Evolutionary conservation across 2,113 vertebrate species (phyloP), one percentile per base, ranked within the genome.

Genomic region (Clarias macrocephalus): DNA sequence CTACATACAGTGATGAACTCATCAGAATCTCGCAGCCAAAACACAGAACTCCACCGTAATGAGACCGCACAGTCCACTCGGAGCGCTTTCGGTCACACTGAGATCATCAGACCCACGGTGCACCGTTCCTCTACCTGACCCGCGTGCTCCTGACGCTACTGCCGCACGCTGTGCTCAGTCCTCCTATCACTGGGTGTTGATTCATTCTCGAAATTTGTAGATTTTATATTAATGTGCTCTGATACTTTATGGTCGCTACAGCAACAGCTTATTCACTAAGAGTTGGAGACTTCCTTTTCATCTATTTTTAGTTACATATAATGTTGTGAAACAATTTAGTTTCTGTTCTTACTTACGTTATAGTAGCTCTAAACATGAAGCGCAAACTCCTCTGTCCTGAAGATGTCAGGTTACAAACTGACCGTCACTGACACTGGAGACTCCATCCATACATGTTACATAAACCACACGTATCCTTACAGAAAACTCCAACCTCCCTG

Each of bases 1-100:
- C 77, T 21, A 80, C 56, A 33, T 80, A 80, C n/a, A 80, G 54
- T 5, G 48, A 23, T 80, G 77, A 80, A 33, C 28, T 80, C n/a
- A 33, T 57, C 76, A 10, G 7, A 28, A 19, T 28, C 54, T 59
- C 3, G 54, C 7, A 9, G 54, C 54, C 77, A 33, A 33, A 80
- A 80, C 77, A 80, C 77, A 28, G 30, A 80, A 30, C 52, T 30
- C 25, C n/a, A 19, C 13, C 16, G 7, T 16, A 77, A 18, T 25
- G 48, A 33, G 28, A 59, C 6, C 13, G 4, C 52, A 28, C 8
- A 19, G 19, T 42, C 42, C 70, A 73, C 33, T 12, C 33, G 1
- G 33, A 42, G 9, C 18, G 1, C 7, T 21, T 21, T 72, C 70
- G 19, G 16, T 70, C 66, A 28, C 3, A 70, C 30, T 21, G 66